These are phyloP conservation scores for Semnornis frantzii DNA, from an alignment of 2,113 vertebrate genomes.

Conservation along the genomic window DNA sequence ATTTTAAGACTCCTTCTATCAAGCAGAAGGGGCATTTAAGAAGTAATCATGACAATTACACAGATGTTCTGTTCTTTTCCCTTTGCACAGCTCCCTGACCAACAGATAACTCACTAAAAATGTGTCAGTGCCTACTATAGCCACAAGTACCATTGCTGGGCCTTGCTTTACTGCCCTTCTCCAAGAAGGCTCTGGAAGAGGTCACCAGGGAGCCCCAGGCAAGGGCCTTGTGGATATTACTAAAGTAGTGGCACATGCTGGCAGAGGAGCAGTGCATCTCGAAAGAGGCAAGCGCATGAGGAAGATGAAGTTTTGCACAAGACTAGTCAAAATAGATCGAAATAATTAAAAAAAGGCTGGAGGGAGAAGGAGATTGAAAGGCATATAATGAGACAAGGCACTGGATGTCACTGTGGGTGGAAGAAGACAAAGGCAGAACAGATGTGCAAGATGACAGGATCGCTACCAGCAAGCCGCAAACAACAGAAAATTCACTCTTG, in stretches of 20 bases:
- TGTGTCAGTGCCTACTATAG: neutral
- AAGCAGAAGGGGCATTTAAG: neutral
- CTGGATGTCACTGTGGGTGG: neutral
- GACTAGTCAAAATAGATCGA: neutral
- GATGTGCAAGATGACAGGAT: neutral
- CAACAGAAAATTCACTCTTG: neutral
- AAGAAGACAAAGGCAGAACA: conserved; percentile 39
- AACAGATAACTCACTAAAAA: neutral
- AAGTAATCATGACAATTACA: neutral
- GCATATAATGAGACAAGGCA: conserved; percentile 3
- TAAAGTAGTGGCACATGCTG: neutral
- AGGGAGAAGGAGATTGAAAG: neutral
- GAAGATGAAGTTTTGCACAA: neutral
- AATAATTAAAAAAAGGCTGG: conserved; percentile 25
- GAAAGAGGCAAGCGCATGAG: neutral
- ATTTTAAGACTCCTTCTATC: neutral
- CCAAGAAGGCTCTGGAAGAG: neutral
- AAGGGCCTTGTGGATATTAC: neutral
- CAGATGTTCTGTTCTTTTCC: neutral
- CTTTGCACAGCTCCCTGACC: neutral
- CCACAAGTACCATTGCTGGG: neutral
- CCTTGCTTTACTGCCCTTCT: neutral
- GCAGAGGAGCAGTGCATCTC: neutral
- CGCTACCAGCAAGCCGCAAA: neutral
- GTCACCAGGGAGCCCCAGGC: neutral